These are phyloP conservation scores for Tiliacea aurago DNA, from an alignment of 2,888 invertebrate species.

Conservation along the genomic window DNA sequence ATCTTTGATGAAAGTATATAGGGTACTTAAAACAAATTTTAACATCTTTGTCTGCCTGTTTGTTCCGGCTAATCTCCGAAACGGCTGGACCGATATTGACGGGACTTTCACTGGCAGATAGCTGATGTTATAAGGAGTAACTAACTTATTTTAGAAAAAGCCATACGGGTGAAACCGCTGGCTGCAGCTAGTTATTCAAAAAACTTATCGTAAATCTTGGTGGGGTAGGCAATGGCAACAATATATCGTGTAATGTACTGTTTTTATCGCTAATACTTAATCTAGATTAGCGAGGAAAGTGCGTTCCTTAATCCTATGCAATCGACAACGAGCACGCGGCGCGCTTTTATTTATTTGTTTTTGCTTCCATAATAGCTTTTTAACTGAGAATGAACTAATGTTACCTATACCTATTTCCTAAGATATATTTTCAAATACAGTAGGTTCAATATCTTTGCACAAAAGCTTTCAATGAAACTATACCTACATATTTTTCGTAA, in stretches of 20 bases:
- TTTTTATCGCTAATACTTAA: constrained; percentile 23
- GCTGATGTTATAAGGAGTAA: no score
- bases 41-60: no score
- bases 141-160: no score
- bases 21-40: no score
- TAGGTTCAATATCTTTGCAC: background rate
- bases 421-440: background rate
- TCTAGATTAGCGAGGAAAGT: constrained; percentile 30
- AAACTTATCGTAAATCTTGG: background rate
- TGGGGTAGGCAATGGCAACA: background rate
- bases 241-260: constrained; percentile 11
- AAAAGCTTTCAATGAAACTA: background rate
- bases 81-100: no score
- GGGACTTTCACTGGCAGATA: no score
- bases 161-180: no score
- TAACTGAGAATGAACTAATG: background rate
- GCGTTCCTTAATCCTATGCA: constrained; percentile 29
- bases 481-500: background rate
- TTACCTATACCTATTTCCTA: background rate
- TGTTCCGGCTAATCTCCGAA: no score
- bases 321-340: constrained; percentile 2
- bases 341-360: constrained; percentile 20
- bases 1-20: no score
- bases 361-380: background rate
- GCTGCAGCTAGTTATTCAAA: no score